Conservation (phyloP, 2,888 invertebrate species). For the Yponomeuta malinellus region DNA sequence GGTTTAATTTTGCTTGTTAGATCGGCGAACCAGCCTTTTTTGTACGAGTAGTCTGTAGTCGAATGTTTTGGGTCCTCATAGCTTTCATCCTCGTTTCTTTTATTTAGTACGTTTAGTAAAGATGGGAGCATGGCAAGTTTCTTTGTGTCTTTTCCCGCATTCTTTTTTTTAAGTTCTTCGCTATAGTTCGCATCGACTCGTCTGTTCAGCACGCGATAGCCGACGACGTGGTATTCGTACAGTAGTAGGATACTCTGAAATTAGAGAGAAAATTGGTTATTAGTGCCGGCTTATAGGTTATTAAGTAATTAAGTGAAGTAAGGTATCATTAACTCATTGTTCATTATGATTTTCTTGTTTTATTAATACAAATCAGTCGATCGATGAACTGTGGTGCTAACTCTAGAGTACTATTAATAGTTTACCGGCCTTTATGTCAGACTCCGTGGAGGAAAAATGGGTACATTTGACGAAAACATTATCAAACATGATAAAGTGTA, state of each 20-base stretch:
- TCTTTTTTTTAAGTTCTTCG: not conserved
- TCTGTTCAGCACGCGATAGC: not conserved
- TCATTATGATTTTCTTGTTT: not conserved
- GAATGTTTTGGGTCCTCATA: not conserved
- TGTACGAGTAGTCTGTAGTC: not conserved
- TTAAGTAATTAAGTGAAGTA: not conserved
- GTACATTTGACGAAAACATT: too few relatives aligned
- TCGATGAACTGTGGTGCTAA: not conserved
- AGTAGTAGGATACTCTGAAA: slow-evolving; percentile 9
- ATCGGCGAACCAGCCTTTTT: not conserved
- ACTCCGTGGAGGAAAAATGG: too few relatives aligned
- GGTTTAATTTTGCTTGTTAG: not conserved
- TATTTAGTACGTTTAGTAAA: not conserved
- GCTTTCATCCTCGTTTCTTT: not conserved
- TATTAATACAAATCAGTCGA: not conserved
- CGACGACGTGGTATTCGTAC: slow-evolving; percentile 4
- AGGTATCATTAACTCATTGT: not conserved
- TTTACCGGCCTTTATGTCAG: not conserved
- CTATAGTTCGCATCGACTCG: not conserved
- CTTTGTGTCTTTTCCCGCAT: not conserved
- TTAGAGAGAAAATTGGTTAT: not conserved
- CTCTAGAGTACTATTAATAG: not conserved
- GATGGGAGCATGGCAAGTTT: not conserved
- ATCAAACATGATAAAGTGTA: too few relatives aligned
- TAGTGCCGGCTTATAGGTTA: not conserved